These are phyloP conservation scores for Paratrypauchen microcephalus DNA, from an alignment of 2,797 vertebrate genomes.

Conservation along the genomic window DNA sequence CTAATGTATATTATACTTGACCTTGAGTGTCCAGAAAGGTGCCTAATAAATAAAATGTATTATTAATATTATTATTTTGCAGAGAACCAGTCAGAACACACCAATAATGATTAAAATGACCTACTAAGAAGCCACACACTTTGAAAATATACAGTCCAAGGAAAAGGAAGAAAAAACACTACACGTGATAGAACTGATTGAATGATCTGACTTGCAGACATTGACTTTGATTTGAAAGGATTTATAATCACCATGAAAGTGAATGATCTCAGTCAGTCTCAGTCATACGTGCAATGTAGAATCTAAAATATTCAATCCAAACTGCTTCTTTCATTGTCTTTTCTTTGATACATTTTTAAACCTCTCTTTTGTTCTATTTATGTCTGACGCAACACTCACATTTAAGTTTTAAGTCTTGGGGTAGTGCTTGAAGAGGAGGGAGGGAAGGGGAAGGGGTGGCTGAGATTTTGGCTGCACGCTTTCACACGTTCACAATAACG, in stretches of 20 bases:
- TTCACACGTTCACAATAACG: slow-evolving; percentile 40
- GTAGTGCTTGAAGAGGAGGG: slow-evolving; percentile 13
- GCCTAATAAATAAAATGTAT: too few relatives aligned
- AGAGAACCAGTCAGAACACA: neutral
- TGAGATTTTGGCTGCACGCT: slow-evolving; percentile 35
- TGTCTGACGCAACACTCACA: neutral
- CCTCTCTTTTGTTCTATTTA: neutral
- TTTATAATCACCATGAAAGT: neutral
- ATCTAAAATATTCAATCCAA: neutral
- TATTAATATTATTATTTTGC: too few relatives aligned
- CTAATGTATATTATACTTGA: too few relatives aligned
- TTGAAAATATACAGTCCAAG: too few relatives aligned
- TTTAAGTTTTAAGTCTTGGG: slow-evolving; percentile 24
- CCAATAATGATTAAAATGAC: too few relatives aligned
- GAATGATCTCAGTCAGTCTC: neutral
- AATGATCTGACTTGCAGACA: too few relatives aligned
- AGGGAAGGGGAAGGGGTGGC: slow-evolving; percentile 2
- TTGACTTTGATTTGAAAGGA: too few relatives aligned
- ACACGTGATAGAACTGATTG: neutral
- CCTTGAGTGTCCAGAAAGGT: too few relatives aligned
- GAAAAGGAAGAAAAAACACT: neutral
- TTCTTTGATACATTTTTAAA: neutral
- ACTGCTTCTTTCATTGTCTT: neutral
- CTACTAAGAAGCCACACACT: too few relatives aligned
- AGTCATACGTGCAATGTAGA: neutral